These are phyloP conservation scores for Micrasema minimum DNA, from an alignment of 1,140 invertebrate genomes.

Conservation along the genomic window DNA sequence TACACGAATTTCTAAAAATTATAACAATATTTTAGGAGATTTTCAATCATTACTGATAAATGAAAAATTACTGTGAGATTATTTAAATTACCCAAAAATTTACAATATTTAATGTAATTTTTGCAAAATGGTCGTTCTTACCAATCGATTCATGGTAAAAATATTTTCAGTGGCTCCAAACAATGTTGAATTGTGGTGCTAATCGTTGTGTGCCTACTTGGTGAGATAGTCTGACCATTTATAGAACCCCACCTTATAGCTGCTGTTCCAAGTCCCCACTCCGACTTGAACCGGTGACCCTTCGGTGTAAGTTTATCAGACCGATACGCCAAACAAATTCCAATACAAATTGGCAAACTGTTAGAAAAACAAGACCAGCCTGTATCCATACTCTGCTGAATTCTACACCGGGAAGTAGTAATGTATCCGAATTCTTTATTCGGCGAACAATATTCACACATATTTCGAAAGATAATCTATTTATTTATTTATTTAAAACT, in stretches of 20 bases:
- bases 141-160: constrained; percentile 37
- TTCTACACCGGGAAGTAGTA: constrained; percentile 27
- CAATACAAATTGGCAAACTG: constrained; percentile 16
- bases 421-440: too few species aligned
- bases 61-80: too few species aligned
- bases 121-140: too few species aligned
- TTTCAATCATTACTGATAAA: too few species aligned
- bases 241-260: constrained; percentile 27
- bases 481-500: too few species aligned
- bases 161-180: not conserved
- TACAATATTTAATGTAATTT: too few species aligned
- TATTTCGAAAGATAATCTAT: too few species aligned
- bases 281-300: constrained; percentile 26
- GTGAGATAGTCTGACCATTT: not conserved
- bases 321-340: constrained; percentile 29
- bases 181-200: constrained; percentile 10
- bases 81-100: too few species aligned
- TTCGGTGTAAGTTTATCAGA: constrained; percentile 26
- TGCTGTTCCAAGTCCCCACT: not conserved
- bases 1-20: too few species aligned
- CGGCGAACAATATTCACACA: too few species aligned
- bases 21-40: too few species aligned
- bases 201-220: constrained; percentile 10
- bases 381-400: constrained; percentile 17
- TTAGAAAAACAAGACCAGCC: constrained; percentile 13